Conservation (phyloP, 2,888 invertebrate species). For the Acanthosoma haemorrhoidale region DNA sequence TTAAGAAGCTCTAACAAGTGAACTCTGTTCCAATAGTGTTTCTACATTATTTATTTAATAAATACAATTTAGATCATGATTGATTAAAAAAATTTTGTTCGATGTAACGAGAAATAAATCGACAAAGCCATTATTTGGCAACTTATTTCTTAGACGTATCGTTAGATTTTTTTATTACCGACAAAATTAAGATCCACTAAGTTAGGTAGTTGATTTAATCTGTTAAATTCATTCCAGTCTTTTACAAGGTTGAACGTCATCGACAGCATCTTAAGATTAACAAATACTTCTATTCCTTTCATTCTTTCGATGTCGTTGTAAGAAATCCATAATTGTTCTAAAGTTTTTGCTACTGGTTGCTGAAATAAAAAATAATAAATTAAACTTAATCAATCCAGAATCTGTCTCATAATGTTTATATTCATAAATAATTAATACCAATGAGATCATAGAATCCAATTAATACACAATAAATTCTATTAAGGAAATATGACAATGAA, state of each 20-base stretch:
- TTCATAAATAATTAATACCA: neutral
- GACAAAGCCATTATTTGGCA: too few species aligned
- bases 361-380: conserved; percentile 43
- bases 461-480: too few species aligned
- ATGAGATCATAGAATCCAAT: too few species aligned
- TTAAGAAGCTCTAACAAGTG: too few species aligned
- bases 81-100: too few species aligned
- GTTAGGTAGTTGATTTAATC: neutral
- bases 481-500: too few species aligned
- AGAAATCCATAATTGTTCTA: conserved; percentile 91
- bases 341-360: conserved; percentile 78
- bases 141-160: too few species aligned
- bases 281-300: conserved; percentile 75
- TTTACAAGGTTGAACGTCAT: conserved; percentile 80
- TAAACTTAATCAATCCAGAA: neutral
- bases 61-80: too few species aligned
- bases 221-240: conserved; percentile 80
- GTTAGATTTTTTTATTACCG: conserved; percentile 11
- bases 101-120: too few species aligned
- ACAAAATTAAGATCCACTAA: neutral
- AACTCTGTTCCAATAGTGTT: too few species aligned
- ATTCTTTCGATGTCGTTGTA: conserved; percentile 88
- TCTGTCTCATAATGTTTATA: neutral
- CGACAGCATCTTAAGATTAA: conserved; percentile 74
- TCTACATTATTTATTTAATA: too few species aligned